These are phyloP conservation scores for Eristalinus aeneus DNA, from an alignment of 2,888 invertebrate species.

Conservation along the genomic window DNA sequence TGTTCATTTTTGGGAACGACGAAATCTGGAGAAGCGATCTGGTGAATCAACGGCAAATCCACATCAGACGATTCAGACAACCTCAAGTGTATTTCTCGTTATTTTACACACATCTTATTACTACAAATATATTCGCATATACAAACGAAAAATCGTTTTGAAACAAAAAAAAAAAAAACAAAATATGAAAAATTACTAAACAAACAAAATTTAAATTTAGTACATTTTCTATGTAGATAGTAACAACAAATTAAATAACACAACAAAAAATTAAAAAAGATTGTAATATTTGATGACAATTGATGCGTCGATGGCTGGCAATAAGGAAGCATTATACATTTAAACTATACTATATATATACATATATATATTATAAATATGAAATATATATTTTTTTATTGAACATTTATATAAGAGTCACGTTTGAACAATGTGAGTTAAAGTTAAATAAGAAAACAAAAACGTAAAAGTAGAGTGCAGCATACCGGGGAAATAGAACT, in stretches of 20 bases:
- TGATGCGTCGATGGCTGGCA: conserved; percentile 65
- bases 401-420: conserved; percentile 67
- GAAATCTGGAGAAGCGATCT: background rate
- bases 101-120: conserved; percentile 56
- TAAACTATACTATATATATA: conserved; percentile 27
- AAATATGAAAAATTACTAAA: background rate
- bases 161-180: background rate
- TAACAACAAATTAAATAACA: conserved; percentile 62
- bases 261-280: conserved; percentile 21
- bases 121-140: conserved; percentile 48
- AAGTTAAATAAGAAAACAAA: conserved; percentile 3
- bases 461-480: conserved; percentile 48
- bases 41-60: conserved; percentile 4
- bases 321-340: conserved; percentile 65
- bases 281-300: conserved; percentile 55
- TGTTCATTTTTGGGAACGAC: conserved; percentile 44
- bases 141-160: conserved; percentile 22
- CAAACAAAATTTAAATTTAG: conserved; percentile 32
- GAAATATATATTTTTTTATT: conserved; percentile 70
- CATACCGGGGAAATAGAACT: conserved; percentile 33
- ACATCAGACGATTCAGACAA: conserved; percentile 51
- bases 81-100: conserved; percentile 67
- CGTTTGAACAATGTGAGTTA: conserved; percentile 36
- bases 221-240: conserved; percentile 68
- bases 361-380: conserved; percentile 50